phyloP scores from a whole-genome alignment of 2,888 invertebrate species.

The Hedychridium roseum region DNA sequence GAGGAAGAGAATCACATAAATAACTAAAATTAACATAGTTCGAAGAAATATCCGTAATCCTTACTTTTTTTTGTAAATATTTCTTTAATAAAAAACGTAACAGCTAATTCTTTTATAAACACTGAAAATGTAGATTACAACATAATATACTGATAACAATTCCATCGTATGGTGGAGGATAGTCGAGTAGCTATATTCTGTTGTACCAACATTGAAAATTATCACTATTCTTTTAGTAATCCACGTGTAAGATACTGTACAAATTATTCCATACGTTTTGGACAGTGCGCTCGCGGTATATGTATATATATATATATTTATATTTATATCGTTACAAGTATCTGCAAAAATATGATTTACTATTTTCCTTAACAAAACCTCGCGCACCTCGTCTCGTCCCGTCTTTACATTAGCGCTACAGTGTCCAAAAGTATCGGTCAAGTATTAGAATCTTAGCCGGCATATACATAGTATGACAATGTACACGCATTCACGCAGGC shows the following conservation, averaged over 20 bases:
- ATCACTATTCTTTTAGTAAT: slow-evolving; percentile 47
- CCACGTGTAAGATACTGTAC: slow-evolving; percentile 56
- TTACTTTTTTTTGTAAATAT: slow-evolving; percentile 52
- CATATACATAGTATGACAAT: slow-evolving; percentile 43
- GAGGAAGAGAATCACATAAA: slow-evolving; percentile 42
- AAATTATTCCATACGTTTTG: slow-evolving; percentile 60
- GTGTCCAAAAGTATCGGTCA: slow-evolving; percentile 60
- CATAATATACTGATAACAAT: slow-evolving; percentile 59
- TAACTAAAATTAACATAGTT: slow-evolving; percentile 45
- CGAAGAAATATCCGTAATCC: slow-evolving; percentile 49
- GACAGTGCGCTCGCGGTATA: slow-evolving; percentile 52
- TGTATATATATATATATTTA: slow-evolving; percentile 8
- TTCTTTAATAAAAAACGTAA: slow-evolving; percentile 56
- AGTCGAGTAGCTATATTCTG: slow-evolving; percentile 52
- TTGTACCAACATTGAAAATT: slow-evolving; percentile 58
- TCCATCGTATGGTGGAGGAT: slow-evolving; percentile 53
- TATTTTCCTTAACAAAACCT: slow-evolving; percentile 49
- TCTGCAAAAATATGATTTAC: slow-evolving; percentile 56
- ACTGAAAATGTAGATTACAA: slow-evolving; percentile 60
- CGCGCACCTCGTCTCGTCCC: slow-evolving; percentile 25
- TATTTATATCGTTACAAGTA: slow-evolving; percentile 34
- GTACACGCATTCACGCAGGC: slow-evolving; percentile 34
- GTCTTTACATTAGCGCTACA: slow-evolving; percentile 50
- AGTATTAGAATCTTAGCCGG: slow-evolving; percentile 53
- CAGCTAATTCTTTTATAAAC: slow-evolving; percentile 55